Conservation (phyloP, 2,113 vertebrate genomes). For the Sminthopsis crassicaudata region DNA sequence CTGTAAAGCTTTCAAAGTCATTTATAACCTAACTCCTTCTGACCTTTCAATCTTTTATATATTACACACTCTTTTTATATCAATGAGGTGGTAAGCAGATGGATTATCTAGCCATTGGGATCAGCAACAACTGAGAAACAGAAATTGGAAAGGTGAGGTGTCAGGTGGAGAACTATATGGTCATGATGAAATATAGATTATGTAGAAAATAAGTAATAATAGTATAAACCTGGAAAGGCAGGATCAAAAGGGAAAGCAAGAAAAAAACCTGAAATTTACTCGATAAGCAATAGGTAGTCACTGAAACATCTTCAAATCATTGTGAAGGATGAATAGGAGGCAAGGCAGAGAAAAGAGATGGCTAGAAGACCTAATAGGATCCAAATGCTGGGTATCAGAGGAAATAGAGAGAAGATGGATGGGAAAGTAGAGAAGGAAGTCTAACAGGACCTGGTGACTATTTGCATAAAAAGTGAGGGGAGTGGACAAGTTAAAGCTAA, state of each 20-base stretch:
- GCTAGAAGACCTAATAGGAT: background rate
- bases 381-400: background rate
- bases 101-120: background rate
- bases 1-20: background rate
- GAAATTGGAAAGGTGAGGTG: background rate
- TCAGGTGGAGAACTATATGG: background rate
- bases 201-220: background rate
- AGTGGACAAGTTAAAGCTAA: background rate
- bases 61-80: background rate
- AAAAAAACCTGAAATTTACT: background rate
- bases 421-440: background rate
- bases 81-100: background rate
- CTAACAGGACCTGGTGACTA: background rate
- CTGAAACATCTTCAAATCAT: background rate
- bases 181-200: background rate
- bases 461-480: background rate
- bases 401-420: background rate
- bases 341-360: background rate
- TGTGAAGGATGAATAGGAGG: background rate
- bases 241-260: background rate
- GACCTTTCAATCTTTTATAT: background rate
- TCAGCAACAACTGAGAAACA: background rate
- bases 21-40: background rate
- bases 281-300: background rate
- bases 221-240: background rate